A percentile compares a stretch with the other conserved stretches of the same genome.
phyloP scores from a whole-genome alignment of 2,113 vertebrate genomes.

The Corythornis madagascariensis region DNA sequence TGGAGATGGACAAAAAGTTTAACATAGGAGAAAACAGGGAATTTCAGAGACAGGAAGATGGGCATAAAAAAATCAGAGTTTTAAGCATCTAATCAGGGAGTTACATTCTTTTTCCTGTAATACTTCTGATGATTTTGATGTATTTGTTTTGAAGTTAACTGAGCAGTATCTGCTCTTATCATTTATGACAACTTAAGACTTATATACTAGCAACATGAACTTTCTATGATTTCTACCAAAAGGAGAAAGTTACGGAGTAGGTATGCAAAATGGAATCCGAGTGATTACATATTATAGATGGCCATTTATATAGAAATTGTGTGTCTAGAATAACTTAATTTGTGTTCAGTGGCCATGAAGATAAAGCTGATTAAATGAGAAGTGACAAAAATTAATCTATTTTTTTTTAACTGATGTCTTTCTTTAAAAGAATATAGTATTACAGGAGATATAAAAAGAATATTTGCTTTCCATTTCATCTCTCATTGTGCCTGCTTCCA shows the following conservation, averaged over 20 bases:
- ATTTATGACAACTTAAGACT: background rate
- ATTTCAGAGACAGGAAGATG: background rate
- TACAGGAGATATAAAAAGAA: background rate
- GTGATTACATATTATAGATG: background rate
- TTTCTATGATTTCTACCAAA: background rate
- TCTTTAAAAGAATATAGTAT: background rate
- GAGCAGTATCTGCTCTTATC: background rate
- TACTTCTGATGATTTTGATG: background rate
- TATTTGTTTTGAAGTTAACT: background rate
- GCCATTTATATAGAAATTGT: background rate
- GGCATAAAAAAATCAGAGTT: background rate
- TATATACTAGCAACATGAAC: fast-evolving
- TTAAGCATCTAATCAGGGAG: background rate
- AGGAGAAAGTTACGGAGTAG: background rate
- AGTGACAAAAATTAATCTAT: background rate
- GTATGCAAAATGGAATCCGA: background rate
- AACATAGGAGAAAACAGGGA: background rate
- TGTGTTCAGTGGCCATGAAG: background rate
- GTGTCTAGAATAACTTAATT: background rate
- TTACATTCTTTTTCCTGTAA: background rate
- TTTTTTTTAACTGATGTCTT: background rate
- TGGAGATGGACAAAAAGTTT: background rate
- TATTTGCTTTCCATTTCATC: background rate
- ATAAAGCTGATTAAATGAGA: conserved; percentile 1
- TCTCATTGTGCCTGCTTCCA: background rate